A percentile compares a stretch with the other conserved stretches of the same genome.
Conservation (phyloP, 2,888 invertebrate genomes). For the Reticulitermes lucifugus region DNA sequence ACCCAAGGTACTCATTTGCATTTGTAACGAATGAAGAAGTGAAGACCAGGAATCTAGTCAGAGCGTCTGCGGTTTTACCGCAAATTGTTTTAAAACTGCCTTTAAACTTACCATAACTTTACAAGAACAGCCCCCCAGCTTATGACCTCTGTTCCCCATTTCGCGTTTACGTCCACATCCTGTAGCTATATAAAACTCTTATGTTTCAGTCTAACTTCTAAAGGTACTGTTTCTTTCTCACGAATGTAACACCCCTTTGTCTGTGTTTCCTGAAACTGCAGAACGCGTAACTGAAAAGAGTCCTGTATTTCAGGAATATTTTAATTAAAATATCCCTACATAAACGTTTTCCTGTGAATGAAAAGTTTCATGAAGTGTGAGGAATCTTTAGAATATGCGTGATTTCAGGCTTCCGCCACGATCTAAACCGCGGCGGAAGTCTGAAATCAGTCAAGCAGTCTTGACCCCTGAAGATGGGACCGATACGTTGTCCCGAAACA, state of each 20-base stretch:
- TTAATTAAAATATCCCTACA: too few species aligned
- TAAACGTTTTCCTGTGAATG: too few species aligned
- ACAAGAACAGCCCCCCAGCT: constrained; percentile 23
- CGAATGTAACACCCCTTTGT: neutral
- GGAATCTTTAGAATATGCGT: too few species aligned
- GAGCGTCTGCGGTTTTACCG: constrained; percentile 19
- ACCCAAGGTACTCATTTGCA: constrained; percentile 39
- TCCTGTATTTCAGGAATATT: too few species aligned
- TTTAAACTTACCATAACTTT: constrained; percentile 49
- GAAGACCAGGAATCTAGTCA: constrained; percentile 22
- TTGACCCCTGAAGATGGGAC: too few species aligned
- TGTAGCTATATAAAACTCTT: neutral
- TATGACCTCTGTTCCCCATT: constrained; percentile 2
- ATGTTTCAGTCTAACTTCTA: neutral
- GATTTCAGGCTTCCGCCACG: too few species aligned
- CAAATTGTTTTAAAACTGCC: constrained; percentile 49
- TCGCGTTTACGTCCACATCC: neutral
- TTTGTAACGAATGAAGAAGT: constrained; percentile 37
- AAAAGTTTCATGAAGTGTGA: too few species aligned
- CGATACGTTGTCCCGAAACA: too few species aligned
- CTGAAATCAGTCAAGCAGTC: too few species aligned
- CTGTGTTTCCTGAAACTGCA: too few species aligned
- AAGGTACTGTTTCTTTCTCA: neutral
- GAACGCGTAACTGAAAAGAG: too few species aligned
- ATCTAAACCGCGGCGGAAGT: too few species aligned